Evolutionary conservation across 2,797 vertebrate genomes (phyloP).

Genomic region (Protosalanx chinensis): DNA sequence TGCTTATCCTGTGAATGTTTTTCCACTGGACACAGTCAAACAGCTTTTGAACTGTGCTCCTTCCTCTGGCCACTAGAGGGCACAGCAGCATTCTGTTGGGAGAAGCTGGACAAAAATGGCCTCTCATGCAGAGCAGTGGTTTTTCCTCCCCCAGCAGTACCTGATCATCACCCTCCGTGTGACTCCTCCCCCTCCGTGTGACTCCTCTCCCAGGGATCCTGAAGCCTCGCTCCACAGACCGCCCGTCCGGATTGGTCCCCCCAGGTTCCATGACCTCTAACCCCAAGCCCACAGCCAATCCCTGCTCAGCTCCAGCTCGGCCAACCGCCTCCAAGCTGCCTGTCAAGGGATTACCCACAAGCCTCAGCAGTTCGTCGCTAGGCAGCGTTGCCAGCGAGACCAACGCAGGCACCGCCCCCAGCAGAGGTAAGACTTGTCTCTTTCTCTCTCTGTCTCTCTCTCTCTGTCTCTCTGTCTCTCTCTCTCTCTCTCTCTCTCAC

Average conservation of each 20-base stretch:
- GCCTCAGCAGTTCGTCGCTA: conserved; percentile 68
- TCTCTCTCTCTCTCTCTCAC: no score
- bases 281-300: conserved; percentile 53
- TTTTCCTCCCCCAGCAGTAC: no score
- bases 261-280: conserved; percentile 27
- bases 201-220: conserved; percentile 52
- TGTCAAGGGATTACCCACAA: conserved; percentile 68
- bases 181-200: background rate
- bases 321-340: conserved; percentile 72
- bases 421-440: conserved; percentile 63
- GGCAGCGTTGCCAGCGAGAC: conserved; percentile 69
- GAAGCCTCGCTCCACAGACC: conserved; percentile 55
- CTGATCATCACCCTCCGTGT: background rate
- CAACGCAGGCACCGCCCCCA: conserved; percentile 31
- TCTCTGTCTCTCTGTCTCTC: no score
- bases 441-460: no score
- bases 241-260: conserved; percentile 6
- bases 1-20: no score
- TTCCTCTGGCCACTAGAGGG: background rate
- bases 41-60: background rate
- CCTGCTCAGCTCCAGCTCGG: conserved; percentile 11
- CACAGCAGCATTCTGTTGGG: background rate
- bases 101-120: background rate
- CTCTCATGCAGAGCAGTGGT: background rate
- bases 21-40: background rate